Evolutionary conservation across 2,113 vertebrate species (phyloP), one percentile per base, ranked within the genome.

Genomic region (Epinephelus cyanopodus): DNA sequence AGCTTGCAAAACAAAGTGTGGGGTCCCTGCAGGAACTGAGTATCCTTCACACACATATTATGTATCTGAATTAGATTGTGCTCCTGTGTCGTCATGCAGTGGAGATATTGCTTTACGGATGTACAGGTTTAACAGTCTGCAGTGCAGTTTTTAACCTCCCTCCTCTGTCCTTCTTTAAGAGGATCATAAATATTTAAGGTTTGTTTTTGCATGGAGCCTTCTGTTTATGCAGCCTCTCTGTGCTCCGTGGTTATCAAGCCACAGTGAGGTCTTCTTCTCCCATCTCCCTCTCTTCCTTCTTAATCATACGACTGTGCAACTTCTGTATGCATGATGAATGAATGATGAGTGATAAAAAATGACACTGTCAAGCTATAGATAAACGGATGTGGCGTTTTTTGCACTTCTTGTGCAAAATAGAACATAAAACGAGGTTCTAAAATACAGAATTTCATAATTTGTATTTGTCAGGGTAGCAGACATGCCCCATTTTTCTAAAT

Each of bases 131-230:
- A 61, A 76, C 29, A 69, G 56, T 73, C 70, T 83, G 70, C 74
- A 82, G 56, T 72, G 75, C 25, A 48, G 29, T 54, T 73, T 68
- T 75, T 23, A 67, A 74, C 70, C 45, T 64, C 66, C 62, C 21
- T 17, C 45, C 54, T 33, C 25, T 83, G 74, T 70, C 63, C 21
- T 77, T 67, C 69, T 82, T 84, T 67, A 69, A 77, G 58, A 68
- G 33, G n/a, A 82, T 78, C 81, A 89, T 90, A 71, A 87, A 90
- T 87, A 87, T 88, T 89, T 81, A 79, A 79, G 33, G 57, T 65
- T 33, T 81, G 14, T 70, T 87, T 69, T 66, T 75, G 62, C 69
- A 80, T 23, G 23, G 45, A 74, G 65, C 21, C 72, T 75, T 47
- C 61, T 87, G 70, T 81, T 90, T 79, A 85, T 83, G 65, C 68